Evolutionary conservation across 23 tunicate genomes (phyloP), one percentile per base, ranked within the genome.

Genomic region (Halocynthia aurantium): DNA sequence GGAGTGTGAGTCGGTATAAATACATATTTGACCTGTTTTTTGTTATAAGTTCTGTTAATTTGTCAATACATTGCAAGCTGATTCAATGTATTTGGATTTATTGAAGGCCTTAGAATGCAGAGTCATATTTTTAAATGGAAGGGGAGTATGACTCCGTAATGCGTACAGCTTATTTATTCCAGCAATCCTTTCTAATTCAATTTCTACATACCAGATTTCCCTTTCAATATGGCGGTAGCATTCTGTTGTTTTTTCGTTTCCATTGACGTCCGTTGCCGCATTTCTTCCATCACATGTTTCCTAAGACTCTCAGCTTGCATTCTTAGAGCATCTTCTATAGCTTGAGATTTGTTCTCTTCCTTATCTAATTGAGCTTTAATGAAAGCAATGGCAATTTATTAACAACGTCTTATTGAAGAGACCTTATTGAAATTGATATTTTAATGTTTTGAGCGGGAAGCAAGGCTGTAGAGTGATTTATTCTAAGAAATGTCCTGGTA

Each of bases 261-360:
- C 22, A 89, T 63, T 20, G 84, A 85, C 6, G 88, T 80, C 70
- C 88, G 58, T 51, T 89, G 96, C 65, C 87, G 75, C 96, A 89
- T 89, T 75, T 89, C 96, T 6, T 89, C 96, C 51, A 85, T 89
- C 12, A 89, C 96, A 61, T 83, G 96, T 51, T 83, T 83, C 13
- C 96, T 84, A 0, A 89, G 61, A 68, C 82, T 89, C 75, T 89
- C 96, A 55, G 78, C 61, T 74, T 74, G 78, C 55, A 21, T 74
- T 64, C 56, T 8, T 67, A n/a, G 72, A 5, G 95, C 95, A 71
- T 88, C 95, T 69, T 88, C 95, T 10, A 89, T 49, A 19, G 88
- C 85, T 80, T 89, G 96, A 51, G 88, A 89, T 52, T 89, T 89
- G 9, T 68, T 81, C 70, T 89, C 96, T 70, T 89, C 96, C 66